These are phyloP conservation scores for Ictidomys tridecemlineatus DNA, from an alignment of 2,113 vertebrate species.

Conservation along the genomic window DNA sequence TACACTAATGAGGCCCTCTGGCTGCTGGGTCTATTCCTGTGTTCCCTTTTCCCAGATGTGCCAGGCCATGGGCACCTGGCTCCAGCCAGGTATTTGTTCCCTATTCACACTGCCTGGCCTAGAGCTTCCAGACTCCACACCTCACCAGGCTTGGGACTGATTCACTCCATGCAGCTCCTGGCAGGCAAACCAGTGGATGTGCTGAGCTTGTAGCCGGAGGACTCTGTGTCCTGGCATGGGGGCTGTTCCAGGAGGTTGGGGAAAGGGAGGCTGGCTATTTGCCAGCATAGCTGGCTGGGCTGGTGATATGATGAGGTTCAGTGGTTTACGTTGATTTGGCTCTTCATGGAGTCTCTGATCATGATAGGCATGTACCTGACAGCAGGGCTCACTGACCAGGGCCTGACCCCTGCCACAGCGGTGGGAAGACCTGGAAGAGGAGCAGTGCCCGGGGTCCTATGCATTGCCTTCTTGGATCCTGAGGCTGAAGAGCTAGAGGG, in stretches of 20 bases:
- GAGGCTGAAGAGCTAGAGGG: conserved; percentile 92
- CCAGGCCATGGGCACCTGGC: background rate
- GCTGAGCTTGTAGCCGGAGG: conserved; percentile 43
- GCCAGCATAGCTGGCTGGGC: conserved; percentile 88
- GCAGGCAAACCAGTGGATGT: background rate
- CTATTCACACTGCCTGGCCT: background rate
- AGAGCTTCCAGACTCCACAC: background rate
- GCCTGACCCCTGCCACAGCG: background rate
- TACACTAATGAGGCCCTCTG: no score
- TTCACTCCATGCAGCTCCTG: background rate
- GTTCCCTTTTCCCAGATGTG: no score
- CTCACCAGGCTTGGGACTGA: background rate
- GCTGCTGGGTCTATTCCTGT: no score
- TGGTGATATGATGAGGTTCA: conserved; percentile 89
- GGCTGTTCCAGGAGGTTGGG: conserved; percentile 74
- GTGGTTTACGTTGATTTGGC: conserved; percentile 92
- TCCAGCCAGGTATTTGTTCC: background rate
- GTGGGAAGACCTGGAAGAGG: conserved; percentile 14
- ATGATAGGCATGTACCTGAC: conserved; percentile 92
- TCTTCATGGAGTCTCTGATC: conserved; percentile 92
- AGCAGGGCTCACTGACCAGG: conserved; percentile 88
- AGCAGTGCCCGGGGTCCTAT: conserved; percentile 81
- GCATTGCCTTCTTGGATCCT: conserved; percentile 93
- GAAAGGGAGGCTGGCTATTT: conserved; percentile 64
- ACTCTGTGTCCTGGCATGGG: background rate